A percentile compares a stretch with the other conserved stretches of the same genome.
Evolutionary conservation across 2,113 vertebrate genomes (phyloP).

Genomic region (Ovibos moschatus): DNA sequence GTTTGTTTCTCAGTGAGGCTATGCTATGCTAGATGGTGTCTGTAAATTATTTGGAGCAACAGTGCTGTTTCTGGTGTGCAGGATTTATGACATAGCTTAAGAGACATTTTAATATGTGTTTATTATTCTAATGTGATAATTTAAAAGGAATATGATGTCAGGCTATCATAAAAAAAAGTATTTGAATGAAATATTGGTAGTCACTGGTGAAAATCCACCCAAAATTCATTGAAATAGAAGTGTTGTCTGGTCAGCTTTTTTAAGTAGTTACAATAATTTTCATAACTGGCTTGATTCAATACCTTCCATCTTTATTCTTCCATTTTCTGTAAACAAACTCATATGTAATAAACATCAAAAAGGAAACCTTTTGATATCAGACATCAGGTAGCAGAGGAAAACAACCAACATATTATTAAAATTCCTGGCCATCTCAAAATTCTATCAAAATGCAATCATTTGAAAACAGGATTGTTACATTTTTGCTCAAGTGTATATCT

Average conservation of each 20-base stretch:
- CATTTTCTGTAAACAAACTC: neutral
- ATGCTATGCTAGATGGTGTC: neutral
- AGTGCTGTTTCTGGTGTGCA: neutral
- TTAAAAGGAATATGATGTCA: neutral
- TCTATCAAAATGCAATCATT: constrained; percentile 12
- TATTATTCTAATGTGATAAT: neutral
- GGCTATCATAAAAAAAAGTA: neutral
- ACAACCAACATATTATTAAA: neutral
- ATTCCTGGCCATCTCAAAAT: neutral
- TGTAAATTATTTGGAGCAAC: neutral
- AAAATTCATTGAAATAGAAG: neutral
- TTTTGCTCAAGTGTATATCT: neutral
- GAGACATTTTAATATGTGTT: neutral
- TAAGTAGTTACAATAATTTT: neutral
- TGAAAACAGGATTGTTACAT: neutral
- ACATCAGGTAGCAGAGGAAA: neutral
- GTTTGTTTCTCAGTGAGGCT: neutral
- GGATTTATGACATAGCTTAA: neutral
- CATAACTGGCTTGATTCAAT: neutral
- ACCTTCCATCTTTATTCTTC: neutral
- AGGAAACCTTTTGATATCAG: neutral
- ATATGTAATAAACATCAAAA: neutral
- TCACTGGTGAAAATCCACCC: neutral
- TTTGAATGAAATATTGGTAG: neutral
- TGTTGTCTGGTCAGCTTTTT: neutral